phyloP scores from a whole-genome alignment of 2,888 invertebrate species.

The Incurvaria masculella region DNA sequence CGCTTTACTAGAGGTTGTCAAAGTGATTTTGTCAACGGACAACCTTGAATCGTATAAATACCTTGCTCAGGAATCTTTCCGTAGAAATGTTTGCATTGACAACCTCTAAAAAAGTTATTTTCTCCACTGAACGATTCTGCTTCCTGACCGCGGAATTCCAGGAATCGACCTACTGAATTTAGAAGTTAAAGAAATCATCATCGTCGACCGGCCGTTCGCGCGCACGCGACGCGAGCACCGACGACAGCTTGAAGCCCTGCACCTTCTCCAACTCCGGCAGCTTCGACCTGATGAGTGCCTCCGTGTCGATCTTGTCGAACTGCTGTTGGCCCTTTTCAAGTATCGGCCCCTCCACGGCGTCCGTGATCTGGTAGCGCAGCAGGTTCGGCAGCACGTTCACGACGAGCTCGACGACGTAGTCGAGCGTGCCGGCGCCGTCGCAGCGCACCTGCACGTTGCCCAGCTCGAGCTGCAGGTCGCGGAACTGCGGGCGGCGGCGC shows the following conservation, averaged over 20 bases:
- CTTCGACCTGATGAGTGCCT: constrained; percentile 67
- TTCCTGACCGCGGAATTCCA: too few species aligned
- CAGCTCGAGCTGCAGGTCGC: constrained; percentile 72
- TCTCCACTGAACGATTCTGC: too few species aligned
- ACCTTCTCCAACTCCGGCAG: constrained; percentile 64
- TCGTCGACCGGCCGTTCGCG: constrained; percentile 30
- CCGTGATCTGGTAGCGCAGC: constrained; percentile 83
- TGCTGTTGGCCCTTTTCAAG: constrained; percentile 71
- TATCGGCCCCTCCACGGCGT: constrained; percentile 76
- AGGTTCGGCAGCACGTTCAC: constrained; percentile 83
- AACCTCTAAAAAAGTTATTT: too few species aligned
- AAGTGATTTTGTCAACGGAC: too few species aligned
- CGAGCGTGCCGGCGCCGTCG: constrained; percentile 82
- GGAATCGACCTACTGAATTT: constrained; percentile 12
- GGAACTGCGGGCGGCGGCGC: constrained; percentile 65
- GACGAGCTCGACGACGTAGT: constrained; percentile 76
- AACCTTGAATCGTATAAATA: too few species aligned
- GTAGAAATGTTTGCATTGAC: too few species aligned
- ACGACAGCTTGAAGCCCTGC: constrained; percentile 47
- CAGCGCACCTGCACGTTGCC: constrained; percentile 83
- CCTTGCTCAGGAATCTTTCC: too few species aligned
- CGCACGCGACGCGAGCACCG: constrained; percentile 6
- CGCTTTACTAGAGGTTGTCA: too few species aligned
- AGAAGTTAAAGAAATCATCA: constrained; percentile 51
- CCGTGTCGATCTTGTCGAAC: constrained; percentile 70